Base-by-base conservation (phyloP, 2,888 invertebrate genomes). In the Euproctis similis region DNA sequence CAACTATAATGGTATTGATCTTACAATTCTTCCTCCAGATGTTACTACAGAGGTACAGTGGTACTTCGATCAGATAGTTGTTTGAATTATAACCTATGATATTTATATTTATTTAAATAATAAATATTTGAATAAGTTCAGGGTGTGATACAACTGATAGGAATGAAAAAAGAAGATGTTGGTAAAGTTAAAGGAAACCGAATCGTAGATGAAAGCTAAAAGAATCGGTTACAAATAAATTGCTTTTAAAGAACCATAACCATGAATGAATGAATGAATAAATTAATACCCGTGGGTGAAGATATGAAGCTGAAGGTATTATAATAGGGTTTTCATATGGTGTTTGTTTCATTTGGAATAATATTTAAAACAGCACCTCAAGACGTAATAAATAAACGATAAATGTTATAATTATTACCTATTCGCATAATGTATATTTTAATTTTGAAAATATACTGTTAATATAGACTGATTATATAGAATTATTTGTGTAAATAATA, bases 401-500 rank as follows among this genome's bases (percentile, higher is more conserved):
- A 14, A 14, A 4, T 4, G 14, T 14, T 14, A 4, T 14, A 14
- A n/a, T n/a, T n/a, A n/a, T n/a, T n/a, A n/a, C n/a, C 25, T 31
- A 28, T 44, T 47, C 38, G 26, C 13, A 32, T 35, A n/a, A 17
- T 42, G 41, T 43, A 37, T 42, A 36, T 34, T 33, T 36, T 42
- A 45, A 30, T 46, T 45, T 47, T 14, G 32, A 16, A 31, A 29
- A 34, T 39, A 56, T 62, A 63, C 39, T 63, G 57, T 71, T 75
- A 70, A 64, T 46, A 76, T 77, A 76, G 77, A 78, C 77, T 78
- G 77, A 78, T 70, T 74, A 64, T 52, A 58, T 68, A 71, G 60
- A 57, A 53, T 62, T 65, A 59, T 60, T 49, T 44, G 53, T 47
- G 50, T 45, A 46, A 45, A 46, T 38, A 47, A n/a, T 53, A 44